Evolutionary conservation across 2,113 vertebrate genomes (phyloP).

Genomic region (Dryoscopus gambensis): DNA sequence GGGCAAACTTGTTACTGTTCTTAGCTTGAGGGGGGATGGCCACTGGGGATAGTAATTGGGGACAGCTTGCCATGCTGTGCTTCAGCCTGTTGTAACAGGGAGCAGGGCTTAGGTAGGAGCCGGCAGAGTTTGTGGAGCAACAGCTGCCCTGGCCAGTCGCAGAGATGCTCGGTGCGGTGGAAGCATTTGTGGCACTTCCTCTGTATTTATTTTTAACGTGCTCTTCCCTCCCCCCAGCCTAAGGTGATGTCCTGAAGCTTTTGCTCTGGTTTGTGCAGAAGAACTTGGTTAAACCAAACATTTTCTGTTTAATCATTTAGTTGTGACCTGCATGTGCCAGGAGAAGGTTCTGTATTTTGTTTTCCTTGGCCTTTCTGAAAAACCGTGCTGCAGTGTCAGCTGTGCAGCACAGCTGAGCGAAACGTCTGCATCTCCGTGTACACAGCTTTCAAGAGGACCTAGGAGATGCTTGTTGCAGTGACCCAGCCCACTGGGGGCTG

Average conservation of each 20-base stretch:
- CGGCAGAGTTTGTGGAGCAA: not conserved
- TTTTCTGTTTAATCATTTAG: not conserved
- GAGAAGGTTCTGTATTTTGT: not conserved
- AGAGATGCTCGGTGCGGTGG: not conserved
- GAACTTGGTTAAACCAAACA: not conserved
- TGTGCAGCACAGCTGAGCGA: not conserved
- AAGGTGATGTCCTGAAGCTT: not conserved
- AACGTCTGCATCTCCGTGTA: not conserved
- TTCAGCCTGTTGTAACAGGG: not conserved
- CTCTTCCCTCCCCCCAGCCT: not conserved
- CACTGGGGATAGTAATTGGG: not conserved
- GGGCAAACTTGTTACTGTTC: not conserved
- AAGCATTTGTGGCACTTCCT: not conserved
- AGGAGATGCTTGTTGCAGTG: no score
- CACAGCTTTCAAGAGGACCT: not conserved
- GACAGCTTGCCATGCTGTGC: not conserved
- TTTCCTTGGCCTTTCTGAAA: not conserved
- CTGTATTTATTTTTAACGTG: not conserved
- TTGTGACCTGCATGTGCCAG: not conserved
- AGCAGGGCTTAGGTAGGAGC: not conserved
- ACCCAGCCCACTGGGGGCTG: no score
- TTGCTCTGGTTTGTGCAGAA: not conserved
- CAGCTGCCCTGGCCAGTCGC: not conserved
- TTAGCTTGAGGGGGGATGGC: not conserved
- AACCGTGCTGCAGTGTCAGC: not conserved